These are phyloP conservation scores for Leucophenga montana DNA, from an alignment of 2,888 invertebrate genomes.

Conservation along the genomic window DNA sequence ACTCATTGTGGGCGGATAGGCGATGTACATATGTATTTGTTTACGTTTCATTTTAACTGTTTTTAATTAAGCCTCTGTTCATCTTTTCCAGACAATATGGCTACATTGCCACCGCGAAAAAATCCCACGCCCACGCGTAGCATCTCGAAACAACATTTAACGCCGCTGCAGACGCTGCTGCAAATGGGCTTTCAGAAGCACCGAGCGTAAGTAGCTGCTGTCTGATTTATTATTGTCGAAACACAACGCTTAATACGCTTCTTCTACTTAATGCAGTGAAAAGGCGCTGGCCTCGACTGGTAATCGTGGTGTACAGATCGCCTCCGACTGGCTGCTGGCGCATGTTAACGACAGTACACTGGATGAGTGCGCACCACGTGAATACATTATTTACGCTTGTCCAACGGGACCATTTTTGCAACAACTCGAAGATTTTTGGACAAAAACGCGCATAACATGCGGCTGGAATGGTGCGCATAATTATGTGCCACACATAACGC, in stretches of 20 bases:
- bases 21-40: no score
- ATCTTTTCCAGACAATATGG: slow-evolving; percentile 75
- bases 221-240: background rate
- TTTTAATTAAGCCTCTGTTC: no score
- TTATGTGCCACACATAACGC: slow-evolving; percentile 90
- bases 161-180: slow-evolving; percentile 86
- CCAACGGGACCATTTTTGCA: slow-evolving; percentile 81
- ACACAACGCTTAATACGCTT: background rate
- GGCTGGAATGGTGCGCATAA: slow-evolving; percentile 94
- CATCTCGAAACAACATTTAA: slow-evolving; percentile 81
- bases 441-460: slow-evolving; percentile 81
- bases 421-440: slow-evolving; percentile 83
- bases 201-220: slow-evolving; percentile 85
- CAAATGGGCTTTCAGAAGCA: slow-evolving; percentile 93
- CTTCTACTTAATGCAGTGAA: slow-evolving; percentile 76
- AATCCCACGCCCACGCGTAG: slow-evolving; percentile 80
- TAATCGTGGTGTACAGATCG: slow-evolving; percentile 88
- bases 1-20: no score
- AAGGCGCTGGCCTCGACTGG: slow-evolving; percentile 94
- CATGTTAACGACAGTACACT: slow-evolving; percentile 89
- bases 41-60: no score
- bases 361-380: slow-evolving; percentile 84
- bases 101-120: slow-evolving; percentile 84
- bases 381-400: slow-evolving; percentile 90
- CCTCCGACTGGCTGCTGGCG: slow-evolving; percentile 91